These are phyloP conservation scores for Ridgeia piscesae DNA, from an alignment of 1,140 invertebrate genomes.

Conservation along the genomic window DNA sequence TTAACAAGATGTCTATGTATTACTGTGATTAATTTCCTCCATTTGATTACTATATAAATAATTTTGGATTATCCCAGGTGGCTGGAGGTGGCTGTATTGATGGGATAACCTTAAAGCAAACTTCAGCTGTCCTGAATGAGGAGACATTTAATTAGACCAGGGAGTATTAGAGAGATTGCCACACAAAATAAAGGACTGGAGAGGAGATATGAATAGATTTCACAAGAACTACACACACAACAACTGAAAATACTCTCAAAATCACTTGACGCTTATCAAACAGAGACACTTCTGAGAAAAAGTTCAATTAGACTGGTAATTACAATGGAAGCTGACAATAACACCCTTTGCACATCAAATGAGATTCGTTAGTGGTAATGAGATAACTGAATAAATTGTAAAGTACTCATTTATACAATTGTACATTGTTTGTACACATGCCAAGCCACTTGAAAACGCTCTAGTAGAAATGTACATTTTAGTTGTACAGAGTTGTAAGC, in stretches of 20 bases:
- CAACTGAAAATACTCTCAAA: not conserved
- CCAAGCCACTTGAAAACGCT: not conserved
- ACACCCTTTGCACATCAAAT: not conserved
- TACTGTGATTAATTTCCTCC: no score
- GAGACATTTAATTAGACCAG: not conserved
- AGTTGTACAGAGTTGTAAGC: no score
- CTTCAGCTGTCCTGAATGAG: no score
- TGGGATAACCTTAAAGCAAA: no score
- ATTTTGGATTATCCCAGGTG: no score
- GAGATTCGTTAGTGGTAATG: not conserved
- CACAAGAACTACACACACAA: not conserved
- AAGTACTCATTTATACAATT: not conserved
- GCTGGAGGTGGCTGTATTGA: no score
- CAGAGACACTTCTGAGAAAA: no score
- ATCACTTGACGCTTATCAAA: not conserved
- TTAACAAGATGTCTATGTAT: no score
- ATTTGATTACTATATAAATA: no score
- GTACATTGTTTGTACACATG: not conserved
- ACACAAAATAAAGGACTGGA: not conserved
- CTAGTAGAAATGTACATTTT: no score
- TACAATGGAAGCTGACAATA: not conserved
- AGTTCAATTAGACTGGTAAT: not conserved
- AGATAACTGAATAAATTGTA: not conserved
- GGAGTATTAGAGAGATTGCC: not conserved
- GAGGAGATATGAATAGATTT: not conserved